These are phyloP conservation scores for Hesperia comma DNA, from an alignment of 2,888 invertebrate species.

Conservation along the genomic window DNA sequence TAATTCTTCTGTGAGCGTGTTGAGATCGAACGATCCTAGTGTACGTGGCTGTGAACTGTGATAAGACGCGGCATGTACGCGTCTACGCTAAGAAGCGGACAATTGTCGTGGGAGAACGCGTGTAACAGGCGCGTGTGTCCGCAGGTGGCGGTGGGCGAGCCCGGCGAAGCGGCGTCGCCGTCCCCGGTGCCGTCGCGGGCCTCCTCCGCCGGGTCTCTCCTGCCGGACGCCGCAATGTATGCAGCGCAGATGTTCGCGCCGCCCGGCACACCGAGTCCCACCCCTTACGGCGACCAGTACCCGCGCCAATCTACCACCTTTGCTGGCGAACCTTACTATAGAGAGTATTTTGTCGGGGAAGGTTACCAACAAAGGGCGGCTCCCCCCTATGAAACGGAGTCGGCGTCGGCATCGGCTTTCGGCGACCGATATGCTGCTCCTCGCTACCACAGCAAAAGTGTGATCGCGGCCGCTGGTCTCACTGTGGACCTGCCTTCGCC, in stretches of 20 bases:
- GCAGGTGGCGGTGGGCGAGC: constrained; percentile 83
- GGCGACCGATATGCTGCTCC: constrained; percentile 88
- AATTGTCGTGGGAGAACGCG: constrained; percentile 85
- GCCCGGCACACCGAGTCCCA: constrained; percentile 87
- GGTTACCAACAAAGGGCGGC: constrained; percentile 85
- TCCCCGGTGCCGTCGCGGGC: constrained; percentile 87
- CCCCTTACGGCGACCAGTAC: constrained; percentile 83
- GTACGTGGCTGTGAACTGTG: constrained; percentile 81
- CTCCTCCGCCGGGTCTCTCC: constrained; percentile 81
- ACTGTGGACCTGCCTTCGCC: constrained; percentile 97
- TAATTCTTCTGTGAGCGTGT: constrained; percentile 70
- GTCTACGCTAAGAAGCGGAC: constrained; percentile 85
- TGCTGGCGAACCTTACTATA: constrained; percentile 90
- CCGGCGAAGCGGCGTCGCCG: constrained; percentile 85
- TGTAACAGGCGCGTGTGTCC: constrained; percentile 86
- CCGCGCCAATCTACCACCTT: constrained; percentile 84
- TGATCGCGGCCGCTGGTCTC: constrained; percentile 90
- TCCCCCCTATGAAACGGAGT: constrained; percentile 82
- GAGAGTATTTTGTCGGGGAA: constrained; percentile 90
- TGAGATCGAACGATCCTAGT: constrained; percentile 64
- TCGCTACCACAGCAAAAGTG: constrained; percentile 89
- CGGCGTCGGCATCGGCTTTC: constrained; percentile 86
- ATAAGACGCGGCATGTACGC: constrained; percentile 80
- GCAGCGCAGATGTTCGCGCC: constrained; percentile 88
- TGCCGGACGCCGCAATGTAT: constrained; percentile 87